Base-by-base conservation (phyloP, 2,113 vertebrate genomes). In the Copsychus sechellarum region DNA sequence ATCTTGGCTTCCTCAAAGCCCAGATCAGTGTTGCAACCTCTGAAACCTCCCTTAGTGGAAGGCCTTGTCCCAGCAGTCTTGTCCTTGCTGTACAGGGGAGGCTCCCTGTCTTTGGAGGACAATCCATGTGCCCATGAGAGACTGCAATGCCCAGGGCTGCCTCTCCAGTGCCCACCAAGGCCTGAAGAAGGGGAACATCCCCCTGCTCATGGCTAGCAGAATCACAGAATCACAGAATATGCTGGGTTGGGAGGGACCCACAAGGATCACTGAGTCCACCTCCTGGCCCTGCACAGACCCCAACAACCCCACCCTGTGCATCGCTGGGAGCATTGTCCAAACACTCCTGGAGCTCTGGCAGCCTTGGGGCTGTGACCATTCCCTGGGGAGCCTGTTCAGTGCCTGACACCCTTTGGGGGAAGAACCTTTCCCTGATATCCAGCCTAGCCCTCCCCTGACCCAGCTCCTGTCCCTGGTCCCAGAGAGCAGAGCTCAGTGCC, bases 241-340 rank as follows among this genome's bases (percentile, higher is more conserved):
- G 4, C 61, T 58, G 51, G 22, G 21, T 0, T 66, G 31, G 24
- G 4, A 50, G 4, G 6, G 25, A 21, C 31, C 34, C 61, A 48
- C 1, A 24, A 6, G 16, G 21, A 76, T 31, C 61, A 31, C 8
- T 0, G 0, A 76, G 34, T 34, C 71, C 43, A 66, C 0, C 20
- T 3, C 16, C 16, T 3, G 5, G 16, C 24, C 24, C 61, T 42
- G 31, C 51, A 9, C 40, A 12, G 48, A 31, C 12, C 40, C 50
- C 24, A 6, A 5, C 15, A 66, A 14, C 42, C 51, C 51, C 42
- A 47, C 29, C 60, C 51, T 42, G 29, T 12, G 28, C 67, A 36
- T 45, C 57, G 50, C 70, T 65, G 34, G 20, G 10, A 57, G 60
- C 4, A 0, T 0, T 74, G 29, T 48, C 60, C 60, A 57, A 65